phyloP scores from a whole-genome alignment of 2,888 invertebrate species.

The Cylindroiulus punctatus region DNA sequence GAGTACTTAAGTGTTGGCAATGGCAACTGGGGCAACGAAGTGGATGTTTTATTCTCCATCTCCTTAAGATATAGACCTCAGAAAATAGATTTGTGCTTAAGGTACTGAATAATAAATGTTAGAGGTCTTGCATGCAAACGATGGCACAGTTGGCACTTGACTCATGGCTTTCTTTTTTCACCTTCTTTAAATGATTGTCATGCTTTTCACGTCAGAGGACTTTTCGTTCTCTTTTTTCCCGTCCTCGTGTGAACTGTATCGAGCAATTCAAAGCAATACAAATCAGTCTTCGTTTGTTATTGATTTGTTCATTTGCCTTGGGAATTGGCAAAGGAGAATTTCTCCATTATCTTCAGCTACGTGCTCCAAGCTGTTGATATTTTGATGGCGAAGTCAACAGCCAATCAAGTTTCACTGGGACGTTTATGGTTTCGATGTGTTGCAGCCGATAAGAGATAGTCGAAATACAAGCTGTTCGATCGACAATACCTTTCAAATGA shows the following conservation, averaged over 20 bases:
- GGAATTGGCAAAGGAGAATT: constrained; percentile 13
- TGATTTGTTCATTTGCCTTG: constrained; percentile 22
- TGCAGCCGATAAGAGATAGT: neutral
- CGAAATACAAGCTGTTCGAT: too few species aligned
- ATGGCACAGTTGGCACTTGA: constrained; percentile 34
- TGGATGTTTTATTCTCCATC: constrained; percentile 23
- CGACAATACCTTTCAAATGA: too few species aligned
- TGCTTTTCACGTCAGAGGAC: constrained; percentile 19
- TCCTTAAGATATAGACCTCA: constrained; percentile 23
- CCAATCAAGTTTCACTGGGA: neutral
- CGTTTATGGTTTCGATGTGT: neutral
- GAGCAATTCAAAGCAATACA: constrained; percentile 38
- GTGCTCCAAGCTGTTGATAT: constrained; percentile 10
- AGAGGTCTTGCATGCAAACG: constrained; percentile 34
- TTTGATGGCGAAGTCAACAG: neutral
- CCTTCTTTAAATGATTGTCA: constrained; percentile 17
- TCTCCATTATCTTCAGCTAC: neutral
- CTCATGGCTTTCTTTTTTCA: neutral
- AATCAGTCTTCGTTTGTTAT: constrained; percentile 38
- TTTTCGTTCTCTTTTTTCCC: neutral
- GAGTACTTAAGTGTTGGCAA: constrained; percentile 13
- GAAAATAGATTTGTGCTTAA: constrained; percentile 37
- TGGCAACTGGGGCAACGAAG: constrained; percentile 19
- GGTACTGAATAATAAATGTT: constrained; percentile 38
- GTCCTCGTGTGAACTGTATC: neutral